Conservation (phyloP, 2,888 invertebrate species). For the Cepaea hortensis region DNA sequence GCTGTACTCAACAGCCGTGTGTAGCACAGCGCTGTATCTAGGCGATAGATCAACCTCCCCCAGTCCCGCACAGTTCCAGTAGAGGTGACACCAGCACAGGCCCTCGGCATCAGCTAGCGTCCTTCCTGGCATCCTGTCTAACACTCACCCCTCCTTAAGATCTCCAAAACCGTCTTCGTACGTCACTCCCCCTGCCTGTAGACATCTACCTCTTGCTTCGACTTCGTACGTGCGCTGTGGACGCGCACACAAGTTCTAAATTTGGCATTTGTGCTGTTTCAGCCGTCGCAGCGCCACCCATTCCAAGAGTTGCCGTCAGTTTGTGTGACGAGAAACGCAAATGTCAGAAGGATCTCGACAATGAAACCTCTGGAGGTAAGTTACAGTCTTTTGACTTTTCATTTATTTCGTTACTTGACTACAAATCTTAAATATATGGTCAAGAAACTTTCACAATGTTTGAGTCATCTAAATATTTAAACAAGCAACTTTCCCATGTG, state of each 20-base stretch:
- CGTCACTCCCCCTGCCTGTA: constrained; percentile 29
- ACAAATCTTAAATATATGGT: neutral
- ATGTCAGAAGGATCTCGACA: constrained; percentile 36
- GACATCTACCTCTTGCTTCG: constrained; percentile 40
- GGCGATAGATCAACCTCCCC: constrained; percentile 19
- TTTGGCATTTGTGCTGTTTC: constrained; percentile 48
- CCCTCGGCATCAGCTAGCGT: constrained; percentile 19
- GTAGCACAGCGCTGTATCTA: neutral
- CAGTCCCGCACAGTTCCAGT: constrained; percentile 30
- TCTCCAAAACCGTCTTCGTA: constrained; percentile 22
- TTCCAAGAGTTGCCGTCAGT: constrained; percentile 41
- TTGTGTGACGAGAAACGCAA: constrained; percentile 32
- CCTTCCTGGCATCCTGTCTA: constrained; percentile 24
- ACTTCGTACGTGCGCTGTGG: constrained; percentile 43
- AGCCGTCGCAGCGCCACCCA: constrained; percentile 44
- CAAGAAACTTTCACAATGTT: neutral
- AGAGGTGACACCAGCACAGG: constrained; percentile 39
- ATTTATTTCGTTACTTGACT: neutral
- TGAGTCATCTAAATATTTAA: neutral
- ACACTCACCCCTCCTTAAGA: constrained; percentile 20
- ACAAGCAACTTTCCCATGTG: neutral
- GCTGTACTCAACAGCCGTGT: neutral
- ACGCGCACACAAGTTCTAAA: constrained; percentile 47
- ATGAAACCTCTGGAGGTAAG: constrained; percentile 49
- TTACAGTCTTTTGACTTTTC: neutral